phyloP scores from a whole-genome alignment of 2,113 vertebrate genomes.

The Crotalus tigris region DNA sequence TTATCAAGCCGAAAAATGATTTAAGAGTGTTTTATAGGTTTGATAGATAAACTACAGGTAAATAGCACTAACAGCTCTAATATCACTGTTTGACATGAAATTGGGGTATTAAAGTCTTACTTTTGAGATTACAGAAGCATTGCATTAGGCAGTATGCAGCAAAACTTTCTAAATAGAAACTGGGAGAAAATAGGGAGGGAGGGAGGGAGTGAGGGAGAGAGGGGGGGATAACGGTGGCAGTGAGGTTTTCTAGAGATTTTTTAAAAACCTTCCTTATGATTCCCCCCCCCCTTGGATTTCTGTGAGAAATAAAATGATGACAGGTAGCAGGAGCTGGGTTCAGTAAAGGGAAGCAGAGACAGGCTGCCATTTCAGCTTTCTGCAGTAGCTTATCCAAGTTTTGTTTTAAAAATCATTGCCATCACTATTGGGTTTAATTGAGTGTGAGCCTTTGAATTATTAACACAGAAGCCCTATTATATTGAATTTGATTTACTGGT shows the following conservation, averaged over 20 bases:
- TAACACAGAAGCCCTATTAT: neutral
- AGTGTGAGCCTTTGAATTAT: neutral
- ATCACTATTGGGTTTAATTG: neutral
- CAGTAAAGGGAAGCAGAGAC: neutral
- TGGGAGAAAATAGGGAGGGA: neutral
- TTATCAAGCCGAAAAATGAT: neutral
- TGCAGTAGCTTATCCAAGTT: neutral
- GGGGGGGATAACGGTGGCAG: neutral
- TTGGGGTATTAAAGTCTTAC: neutral
- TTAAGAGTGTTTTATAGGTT: neutral
- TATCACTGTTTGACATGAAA: neutral
- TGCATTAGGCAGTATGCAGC: neutral
- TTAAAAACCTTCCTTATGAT: neutral
- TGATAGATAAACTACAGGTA: neutral
- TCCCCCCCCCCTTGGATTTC: neutral
- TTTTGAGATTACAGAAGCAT: neutral
- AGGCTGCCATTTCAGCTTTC: neutral
- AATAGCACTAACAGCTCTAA: neutral
- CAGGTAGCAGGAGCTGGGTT: neutral
- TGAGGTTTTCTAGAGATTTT: neutral
- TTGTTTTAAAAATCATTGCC: neutral
- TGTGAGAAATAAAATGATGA: neutral
- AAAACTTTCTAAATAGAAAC: neutral
- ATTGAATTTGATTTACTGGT: neutral
- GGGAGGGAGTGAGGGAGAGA: too few species aligned